These are phyloP conservation scores for Chinchilla lanigera DNA, from an alignment of 2,113 vertebrate genomes.

Conservation along the genomic window DNA sequence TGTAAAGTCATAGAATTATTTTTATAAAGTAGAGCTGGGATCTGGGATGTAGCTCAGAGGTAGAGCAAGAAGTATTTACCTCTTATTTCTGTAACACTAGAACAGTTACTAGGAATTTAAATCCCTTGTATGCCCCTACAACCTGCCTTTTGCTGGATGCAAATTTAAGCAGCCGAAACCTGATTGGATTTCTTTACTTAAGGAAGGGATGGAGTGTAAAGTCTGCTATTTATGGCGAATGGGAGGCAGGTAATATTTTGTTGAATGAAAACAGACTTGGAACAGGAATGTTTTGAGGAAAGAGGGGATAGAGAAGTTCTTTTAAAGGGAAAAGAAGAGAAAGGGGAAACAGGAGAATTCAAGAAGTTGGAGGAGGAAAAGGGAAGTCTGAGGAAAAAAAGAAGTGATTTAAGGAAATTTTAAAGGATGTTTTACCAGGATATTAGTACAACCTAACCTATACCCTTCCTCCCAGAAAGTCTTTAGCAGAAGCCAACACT, in stretches of 20 bases:
- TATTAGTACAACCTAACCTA: not conserved
- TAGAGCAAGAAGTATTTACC: not conserved
- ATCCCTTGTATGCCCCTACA: not conserved
- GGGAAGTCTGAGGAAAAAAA: not conserved
- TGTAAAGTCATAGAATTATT: not conserved
- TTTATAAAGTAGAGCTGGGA: slow-evolving; percentile 2
- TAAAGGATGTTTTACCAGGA: not conserved
- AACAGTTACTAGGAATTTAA: not conserved
- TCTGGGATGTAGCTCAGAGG: not conserved
- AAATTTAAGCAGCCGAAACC: not conserved
- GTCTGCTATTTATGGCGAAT: not conserved
- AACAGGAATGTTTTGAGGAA: not conserved
- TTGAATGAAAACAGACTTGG: not conserved
- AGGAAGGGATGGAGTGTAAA: not conserved
- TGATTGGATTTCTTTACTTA: not conserved
- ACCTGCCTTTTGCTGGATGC: not conserved
- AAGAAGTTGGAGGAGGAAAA: not conserved
- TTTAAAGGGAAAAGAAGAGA: not conserved
- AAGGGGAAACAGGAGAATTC: too few relatives aligned
- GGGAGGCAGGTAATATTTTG: not conserved
- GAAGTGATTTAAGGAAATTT: not conserved
- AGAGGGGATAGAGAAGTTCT: not conserved
- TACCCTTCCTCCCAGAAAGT: not conserved
- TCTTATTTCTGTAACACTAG: not conserved
- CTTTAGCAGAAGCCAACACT: not conserved